Conservation (phyloP, 2,797 vertebrate genomes). For the Macrochelys suwanniensis region DNA sequence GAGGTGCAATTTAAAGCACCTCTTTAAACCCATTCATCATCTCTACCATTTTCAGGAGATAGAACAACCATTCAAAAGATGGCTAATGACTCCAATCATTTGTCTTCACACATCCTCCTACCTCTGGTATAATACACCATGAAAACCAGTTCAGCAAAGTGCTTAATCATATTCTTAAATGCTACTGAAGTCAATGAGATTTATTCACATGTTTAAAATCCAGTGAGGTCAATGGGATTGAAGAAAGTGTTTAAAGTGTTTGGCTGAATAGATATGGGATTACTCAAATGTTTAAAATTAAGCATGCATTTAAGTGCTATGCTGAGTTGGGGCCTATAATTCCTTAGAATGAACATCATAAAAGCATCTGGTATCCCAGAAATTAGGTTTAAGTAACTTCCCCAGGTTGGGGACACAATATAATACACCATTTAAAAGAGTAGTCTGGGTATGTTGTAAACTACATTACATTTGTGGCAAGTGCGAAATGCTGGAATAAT, state of each 20-base stretch:
- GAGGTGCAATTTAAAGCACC: no score
- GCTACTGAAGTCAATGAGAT: background rate
- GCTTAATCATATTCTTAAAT: background rate
- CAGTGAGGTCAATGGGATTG: background rate
- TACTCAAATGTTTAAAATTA: background rate
- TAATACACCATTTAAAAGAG: no score
- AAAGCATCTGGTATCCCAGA: no score
- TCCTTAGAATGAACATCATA: no score
- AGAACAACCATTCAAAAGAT: background rate
- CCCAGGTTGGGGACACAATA: no score
- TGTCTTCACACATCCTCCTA: background rate
- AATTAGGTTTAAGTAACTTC: no score
- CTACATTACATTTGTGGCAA: no score
- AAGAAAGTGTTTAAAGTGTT: background rate
- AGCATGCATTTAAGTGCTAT: no score
- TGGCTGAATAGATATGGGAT: background rate
- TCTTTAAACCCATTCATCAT: background rate
- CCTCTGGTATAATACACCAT: background rate
- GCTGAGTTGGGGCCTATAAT: no score
- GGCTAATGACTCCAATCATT: background rate
- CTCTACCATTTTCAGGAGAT: rapidly evolving
- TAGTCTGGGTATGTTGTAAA: no score
- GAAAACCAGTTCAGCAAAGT: background rate
- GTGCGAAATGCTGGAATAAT: background rate
- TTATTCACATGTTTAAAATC: background rate